A percentile compares a stretch with the other conserved stretches of the same genome.
Evolutionary conservation across 2,113 vertebrate genomes (phyloP).

Genomic region (Pyrgilauda ruficollis): DNA sequence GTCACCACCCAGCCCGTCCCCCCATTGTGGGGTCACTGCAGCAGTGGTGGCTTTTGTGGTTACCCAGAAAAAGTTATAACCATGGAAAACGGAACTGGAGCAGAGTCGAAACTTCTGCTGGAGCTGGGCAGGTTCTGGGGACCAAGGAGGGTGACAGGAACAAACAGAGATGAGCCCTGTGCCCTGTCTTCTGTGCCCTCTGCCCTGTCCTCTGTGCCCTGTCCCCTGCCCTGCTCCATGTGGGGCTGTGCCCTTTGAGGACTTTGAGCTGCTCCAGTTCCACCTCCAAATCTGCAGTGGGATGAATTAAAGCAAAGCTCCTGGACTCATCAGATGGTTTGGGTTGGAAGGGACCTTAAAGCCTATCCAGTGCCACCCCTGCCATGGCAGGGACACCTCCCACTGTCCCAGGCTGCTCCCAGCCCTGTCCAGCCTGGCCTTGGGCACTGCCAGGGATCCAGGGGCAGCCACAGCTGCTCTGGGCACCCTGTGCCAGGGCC

Average conservation of each 20-base stretch:
- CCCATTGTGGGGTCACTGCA: background rate
- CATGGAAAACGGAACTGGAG: conserved; percentile 4
- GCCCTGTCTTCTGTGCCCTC: background rate
- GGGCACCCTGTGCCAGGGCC: background rate
- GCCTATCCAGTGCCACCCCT: background rate
- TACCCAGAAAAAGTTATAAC: conserved; percentile 17
- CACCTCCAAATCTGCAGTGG: background rate
- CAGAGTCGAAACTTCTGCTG: background rate
- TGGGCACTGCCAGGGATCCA: background rate
- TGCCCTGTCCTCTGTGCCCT: background rate
- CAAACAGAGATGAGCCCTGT: background rate
- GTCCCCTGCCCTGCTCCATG: background rate
- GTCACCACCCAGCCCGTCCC: accelerated
- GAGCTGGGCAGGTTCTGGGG: background rate
- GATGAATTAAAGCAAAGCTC: background rate
- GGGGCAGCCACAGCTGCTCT: background rate
- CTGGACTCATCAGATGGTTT: no score
- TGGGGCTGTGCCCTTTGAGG: background rate
- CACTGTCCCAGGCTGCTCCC: background rate
- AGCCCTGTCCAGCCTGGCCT: accelerated
- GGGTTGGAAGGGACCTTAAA: background rate
- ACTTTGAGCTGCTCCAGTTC: background rate
- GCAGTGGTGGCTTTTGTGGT: conserved; percentile 23
- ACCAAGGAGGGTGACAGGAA: background rate
- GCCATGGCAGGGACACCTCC: background rate